These are phyloP conservation scores for Pipa parva DNA, from an alignment of 2,113 vertebrate genomes.

Conservation along the genomic window DNA sequence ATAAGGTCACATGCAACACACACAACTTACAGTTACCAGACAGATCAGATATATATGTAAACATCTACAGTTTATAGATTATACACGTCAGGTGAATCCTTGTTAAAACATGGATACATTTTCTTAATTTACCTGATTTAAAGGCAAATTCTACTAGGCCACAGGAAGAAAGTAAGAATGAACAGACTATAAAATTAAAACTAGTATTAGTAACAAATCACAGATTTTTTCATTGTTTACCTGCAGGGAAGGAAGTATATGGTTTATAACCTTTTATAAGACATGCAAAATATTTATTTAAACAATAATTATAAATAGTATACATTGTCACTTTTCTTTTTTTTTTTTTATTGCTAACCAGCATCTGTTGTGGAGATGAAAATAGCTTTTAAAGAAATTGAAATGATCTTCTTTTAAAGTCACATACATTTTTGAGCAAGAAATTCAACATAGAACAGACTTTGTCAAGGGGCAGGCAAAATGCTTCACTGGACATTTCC, in stretches of 20 bases:
- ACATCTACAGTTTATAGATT: background rate
- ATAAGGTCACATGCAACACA: conserved; percentile 23
- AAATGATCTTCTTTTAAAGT: background rate
- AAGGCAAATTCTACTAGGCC: conserved; percentile 10
- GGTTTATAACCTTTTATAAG: background rate
- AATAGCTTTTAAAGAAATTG: no score
- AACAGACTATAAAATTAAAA: background rate
- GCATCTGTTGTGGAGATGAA: no score
- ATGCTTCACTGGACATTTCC: background rate
- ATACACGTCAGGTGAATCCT: background rate
- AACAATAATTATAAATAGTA: no score
- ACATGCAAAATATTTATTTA: background rate
- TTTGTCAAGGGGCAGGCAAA: conserved; percentile 4
- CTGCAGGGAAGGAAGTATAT: background rate
- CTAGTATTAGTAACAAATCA: background rate
- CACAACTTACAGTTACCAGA: conserved; percentile 3
- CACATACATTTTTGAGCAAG: background rate
- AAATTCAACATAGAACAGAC: conserved; percentile 4
- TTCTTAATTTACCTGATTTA: background rate
- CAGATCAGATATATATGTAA: conserved; percentile 8
- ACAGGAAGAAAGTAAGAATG: background rate
- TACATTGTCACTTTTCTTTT: no score
- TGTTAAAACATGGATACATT: conserved; percentile 4
- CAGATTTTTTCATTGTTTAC: conserved; percentile 8
- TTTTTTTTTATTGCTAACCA: no score